A percentile compares a stretch with the other conserved stretches of the same genome.
phyloP scores from a whole-genome alignment of 2,797 vertebrate genomes.

The Steatocranus sp. region DNA sequence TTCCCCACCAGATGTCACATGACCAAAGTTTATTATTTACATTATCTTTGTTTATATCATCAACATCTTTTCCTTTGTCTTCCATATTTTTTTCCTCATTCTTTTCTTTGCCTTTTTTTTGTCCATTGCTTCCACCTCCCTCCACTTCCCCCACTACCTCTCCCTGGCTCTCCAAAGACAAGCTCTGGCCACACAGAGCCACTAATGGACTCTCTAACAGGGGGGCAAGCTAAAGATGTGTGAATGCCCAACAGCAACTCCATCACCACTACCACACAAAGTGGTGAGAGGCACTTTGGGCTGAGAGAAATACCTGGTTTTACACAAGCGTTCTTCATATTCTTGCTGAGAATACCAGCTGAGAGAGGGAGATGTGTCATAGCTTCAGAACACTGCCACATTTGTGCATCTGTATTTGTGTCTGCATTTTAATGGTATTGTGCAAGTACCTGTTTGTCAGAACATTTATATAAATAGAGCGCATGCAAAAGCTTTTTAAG shows the following conservation, averaged over 20 bases:
- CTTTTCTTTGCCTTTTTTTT: not conserved
- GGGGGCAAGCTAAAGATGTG: conserved; percentile 28
- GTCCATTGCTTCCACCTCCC: not conserved
- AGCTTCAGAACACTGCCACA: not conserved
- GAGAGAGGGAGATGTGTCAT: conserved; percentile 27
- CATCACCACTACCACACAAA: not conserved
- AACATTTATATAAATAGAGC: not conserved
- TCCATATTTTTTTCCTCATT: not conserved
- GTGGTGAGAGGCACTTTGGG: conserved; percentile 31
- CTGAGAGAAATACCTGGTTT: conserved; percentile 12
- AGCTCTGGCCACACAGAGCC: conserved; percentile 30
- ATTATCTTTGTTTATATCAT: not conserved
- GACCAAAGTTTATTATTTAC: not conserved
- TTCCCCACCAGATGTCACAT: not conserved
- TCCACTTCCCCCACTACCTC: not conserved
- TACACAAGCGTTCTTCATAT: conserved; percentile 7
- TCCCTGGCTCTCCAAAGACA: conserved; percentile 4
- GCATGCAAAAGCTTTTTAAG: not conserved
- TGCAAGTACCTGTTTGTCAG: not conserved
- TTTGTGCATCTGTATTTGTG: not conserved
- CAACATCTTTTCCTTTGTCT: not conserved
- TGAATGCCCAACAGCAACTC: conserved; percentile 26
- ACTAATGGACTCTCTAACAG: conserved; percentile 55
- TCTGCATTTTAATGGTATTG: not conserved
- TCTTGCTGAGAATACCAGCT: not conserved